Evolutionary conservation across 2,113 vertebrate species (phyloP).

Genomic region (Alethe diademata): DNA sequence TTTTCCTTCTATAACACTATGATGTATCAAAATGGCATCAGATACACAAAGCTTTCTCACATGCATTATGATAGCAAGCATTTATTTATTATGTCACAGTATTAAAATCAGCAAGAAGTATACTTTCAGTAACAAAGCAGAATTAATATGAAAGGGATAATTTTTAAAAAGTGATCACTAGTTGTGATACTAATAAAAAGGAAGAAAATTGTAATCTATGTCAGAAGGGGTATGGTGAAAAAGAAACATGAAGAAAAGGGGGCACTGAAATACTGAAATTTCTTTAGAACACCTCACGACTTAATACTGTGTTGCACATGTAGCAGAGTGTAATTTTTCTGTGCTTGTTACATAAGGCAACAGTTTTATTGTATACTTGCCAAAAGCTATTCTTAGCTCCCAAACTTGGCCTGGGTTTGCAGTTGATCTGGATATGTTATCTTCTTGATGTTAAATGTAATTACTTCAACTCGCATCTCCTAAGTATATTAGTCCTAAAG

Average conservation of each 20-base stretch:
- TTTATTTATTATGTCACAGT: not conserved
- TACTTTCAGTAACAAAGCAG: not conserved
- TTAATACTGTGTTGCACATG: not conserved
- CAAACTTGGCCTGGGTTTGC: not conserved
- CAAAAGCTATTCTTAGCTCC: not conserved
- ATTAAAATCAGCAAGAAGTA: not conserved
- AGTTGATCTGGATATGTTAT: not conserved
- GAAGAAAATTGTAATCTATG: not conserved
- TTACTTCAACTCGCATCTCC: not conserved
- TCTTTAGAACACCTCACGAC: not conserved
- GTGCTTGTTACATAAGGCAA: not conserved
- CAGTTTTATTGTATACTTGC: not conserved
- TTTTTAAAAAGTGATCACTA: not conserved
- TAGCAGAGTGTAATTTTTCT: not conserved
- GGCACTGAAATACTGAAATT: not conserved
- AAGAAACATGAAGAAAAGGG: not conserved
- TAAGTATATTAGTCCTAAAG: not conserved
- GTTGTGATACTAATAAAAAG: not conserved
- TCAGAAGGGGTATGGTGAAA: not conserved
- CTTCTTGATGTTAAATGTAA: not conserved
- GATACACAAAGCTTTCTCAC: not conserved
- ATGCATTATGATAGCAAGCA: not conserved
- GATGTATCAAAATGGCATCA: not conserved
- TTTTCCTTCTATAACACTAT: not conserved
- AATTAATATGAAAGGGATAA: not conserved